Evolutionary conservation across 2,888 invertebrate species (phyloP).

Genomic region (Eupeodes latifasciatus): DNA sequence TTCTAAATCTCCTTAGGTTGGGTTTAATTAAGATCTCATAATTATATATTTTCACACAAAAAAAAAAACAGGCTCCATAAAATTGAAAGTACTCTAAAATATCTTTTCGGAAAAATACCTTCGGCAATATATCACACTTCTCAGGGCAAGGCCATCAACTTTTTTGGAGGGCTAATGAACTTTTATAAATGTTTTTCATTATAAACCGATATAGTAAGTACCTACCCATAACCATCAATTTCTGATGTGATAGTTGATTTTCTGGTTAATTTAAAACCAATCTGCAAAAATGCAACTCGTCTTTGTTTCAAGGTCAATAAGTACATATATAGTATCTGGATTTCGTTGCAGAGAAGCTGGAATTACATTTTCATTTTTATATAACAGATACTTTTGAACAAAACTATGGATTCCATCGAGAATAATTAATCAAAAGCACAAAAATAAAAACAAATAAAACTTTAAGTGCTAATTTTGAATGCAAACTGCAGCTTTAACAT

Average conservation of each 20-base stretch:
- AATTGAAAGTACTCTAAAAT: neutral
- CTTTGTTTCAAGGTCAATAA: slow-evolving; percentile 30
- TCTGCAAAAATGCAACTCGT: slow-evolving; percentile 30
- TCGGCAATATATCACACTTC: neutral
- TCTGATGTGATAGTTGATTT: slow-evolving; percentile 27
- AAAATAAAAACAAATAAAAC: neutral
- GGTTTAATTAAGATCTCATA: slow-evolving; percentile 1
- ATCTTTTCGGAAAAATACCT: neutral
- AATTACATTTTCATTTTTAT: neutral
- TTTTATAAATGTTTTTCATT: neutral
- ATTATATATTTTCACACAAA: neutral
- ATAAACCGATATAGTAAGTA: neutral
- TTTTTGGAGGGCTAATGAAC: slow-evolving; percentile 28
- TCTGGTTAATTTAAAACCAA: slow-evolving; percentile 27
- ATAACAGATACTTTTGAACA: neutral
- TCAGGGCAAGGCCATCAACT: slow-evolving; percentile 17
- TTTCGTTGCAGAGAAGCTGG: too few relatives aligned
- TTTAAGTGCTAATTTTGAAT: slow-evolving; percentile 37
- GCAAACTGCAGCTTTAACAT: slow-evolving; percentile 28
- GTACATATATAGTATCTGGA: neutral
- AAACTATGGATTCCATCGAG: neutral
- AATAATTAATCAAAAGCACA: neutral
- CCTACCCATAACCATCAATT: neutral
- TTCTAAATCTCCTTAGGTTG: neutral
- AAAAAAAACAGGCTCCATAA: neutral